Evolutionary conservation across 2,113 vertebrate species (phyloP), one percentile per base, ranked within the genome.

Genomic region (Corvus hawaiiensis): DNA sequence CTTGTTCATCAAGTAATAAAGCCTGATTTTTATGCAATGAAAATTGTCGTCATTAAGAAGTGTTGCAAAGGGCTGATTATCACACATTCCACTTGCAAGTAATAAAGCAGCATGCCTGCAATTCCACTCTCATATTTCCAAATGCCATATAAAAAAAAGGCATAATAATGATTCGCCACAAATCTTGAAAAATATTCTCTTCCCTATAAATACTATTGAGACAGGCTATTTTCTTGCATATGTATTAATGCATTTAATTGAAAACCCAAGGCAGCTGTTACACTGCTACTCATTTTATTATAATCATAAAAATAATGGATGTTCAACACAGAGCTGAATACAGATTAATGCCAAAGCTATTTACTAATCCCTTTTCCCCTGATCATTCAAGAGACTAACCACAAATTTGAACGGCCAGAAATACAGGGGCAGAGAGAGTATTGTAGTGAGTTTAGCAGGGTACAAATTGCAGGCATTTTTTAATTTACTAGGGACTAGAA

Each of bases 231-330:
- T 96, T 87, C 89, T 87, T 89, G 80, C 89, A 56, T 86, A 75
- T 43, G 76, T 64, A 93, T 89, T 94, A 95, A 79, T 76, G 64
- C 68, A 82, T 92, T 96, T 96, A 96, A 96, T 94, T 96, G 94
- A 96, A 96, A 95, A 94, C 92, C 61, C 88, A 95, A 71, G 72
- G 86, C 84, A 93, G 92, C 86, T 84, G 77, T 93, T 95, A 81
- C n/a, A 51, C 46, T 62, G 69, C 52, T 95, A 76, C 76, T 92
- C 86, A 69, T 61, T 94, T 95, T 92, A 96, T 92, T 94, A 87
- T 16, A 74, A 73, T 74, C 87, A 92, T 96, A 96, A 95, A 96
- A 94, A 93, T 90, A 94, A 97, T 72, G 49, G 87, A 96, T 92
- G 80, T 68, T 95, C 74, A 64, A 80, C 73, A 89, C 58, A 82